phyloP scores from a whole-genome alignment of 35 echinoderm and acorn worm species.

The Diadema setosum region DNA sequence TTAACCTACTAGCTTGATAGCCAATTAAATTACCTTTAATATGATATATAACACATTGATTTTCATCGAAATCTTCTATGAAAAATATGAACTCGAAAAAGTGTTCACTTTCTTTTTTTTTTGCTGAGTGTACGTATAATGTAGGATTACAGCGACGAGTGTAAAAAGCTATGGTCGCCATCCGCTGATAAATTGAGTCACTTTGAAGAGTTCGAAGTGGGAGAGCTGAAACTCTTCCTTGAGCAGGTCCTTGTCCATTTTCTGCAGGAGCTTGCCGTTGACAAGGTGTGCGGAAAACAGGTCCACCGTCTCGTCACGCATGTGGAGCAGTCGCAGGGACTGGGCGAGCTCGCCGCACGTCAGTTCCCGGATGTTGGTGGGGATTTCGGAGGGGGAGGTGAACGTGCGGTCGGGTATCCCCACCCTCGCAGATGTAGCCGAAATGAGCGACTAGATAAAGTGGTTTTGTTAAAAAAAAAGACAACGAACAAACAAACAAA shows the following conservation, averaged over 20 bases:
- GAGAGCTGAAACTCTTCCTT: neutral
- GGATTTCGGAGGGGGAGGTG: neutral
- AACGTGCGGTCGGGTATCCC: neutral
- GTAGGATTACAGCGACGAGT: neutral
- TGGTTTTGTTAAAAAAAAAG: too few species aligned
- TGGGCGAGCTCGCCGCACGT: constrained; percentile 2
- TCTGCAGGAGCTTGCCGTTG: neutral
- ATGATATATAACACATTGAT: too few species aligned
- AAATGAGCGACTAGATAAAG: too few species aligned
- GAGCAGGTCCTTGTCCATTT: neutral
- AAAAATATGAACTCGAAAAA: too few species aligned
- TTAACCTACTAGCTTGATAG: too few species aligned
- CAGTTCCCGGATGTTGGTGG: neutral
- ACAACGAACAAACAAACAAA: too few species aligned
- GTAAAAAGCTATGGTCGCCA: neutral
- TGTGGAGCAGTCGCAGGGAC: neutral
- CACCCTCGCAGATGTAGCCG: too few species aligned
- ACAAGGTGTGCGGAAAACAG: neutral
- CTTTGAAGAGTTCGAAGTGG: neutral
- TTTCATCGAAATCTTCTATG: too few species aligned
- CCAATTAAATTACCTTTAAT: too few species aligned
- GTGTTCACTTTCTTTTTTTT: too few species aligned
- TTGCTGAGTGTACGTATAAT: too few species aligned
- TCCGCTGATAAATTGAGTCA: neutral
- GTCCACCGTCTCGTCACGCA: neutral